These are phyloP conservation scores for Lasioglossum baleicum DNA, from an alignment of 1,140 invertebrate species.

Conservation along the genomic window DNA sequence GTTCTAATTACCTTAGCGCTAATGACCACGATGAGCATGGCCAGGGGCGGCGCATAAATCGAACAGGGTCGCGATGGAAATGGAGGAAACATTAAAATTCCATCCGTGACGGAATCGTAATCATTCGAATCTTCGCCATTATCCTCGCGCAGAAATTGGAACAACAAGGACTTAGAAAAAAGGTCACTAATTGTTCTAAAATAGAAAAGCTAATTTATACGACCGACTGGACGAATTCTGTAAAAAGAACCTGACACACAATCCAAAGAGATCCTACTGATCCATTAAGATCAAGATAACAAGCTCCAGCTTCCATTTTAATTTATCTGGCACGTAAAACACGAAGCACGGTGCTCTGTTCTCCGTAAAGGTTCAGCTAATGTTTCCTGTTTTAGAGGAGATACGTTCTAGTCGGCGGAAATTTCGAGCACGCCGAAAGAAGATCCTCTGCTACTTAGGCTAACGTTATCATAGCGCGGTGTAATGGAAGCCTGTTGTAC, in stretches of 20 bases:
- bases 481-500: neutral
- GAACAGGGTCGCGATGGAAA: constrained; percentile 39
- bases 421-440: no score
- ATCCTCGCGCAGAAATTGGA: constrained; percentile 13
- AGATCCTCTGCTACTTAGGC: neutral
- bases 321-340: neutral
- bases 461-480: neutral
- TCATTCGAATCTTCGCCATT: constrained; percentile 43
- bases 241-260: no score
- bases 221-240: neutral
- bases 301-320: no score
- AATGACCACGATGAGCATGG: constrained; percentile 31
- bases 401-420: no score
- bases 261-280: no score
- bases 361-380: neutral
- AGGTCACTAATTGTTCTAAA: neutral
- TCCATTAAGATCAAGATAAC: neutral
- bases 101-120: constrained; percentile 20
- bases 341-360: neutral
- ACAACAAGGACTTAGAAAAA: constrained; percentile 2
- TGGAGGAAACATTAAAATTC: constrained; percentile 41
- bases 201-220: neutral
- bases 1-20: constrained; percentile 40
- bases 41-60: constrained; percentile 11
- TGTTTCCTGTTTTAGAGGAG: neutral